Evolutionary conservation across 92 coral and sea anemone genomes (phyloP).

Genomic region (Siderastrea siderea): DNA sequence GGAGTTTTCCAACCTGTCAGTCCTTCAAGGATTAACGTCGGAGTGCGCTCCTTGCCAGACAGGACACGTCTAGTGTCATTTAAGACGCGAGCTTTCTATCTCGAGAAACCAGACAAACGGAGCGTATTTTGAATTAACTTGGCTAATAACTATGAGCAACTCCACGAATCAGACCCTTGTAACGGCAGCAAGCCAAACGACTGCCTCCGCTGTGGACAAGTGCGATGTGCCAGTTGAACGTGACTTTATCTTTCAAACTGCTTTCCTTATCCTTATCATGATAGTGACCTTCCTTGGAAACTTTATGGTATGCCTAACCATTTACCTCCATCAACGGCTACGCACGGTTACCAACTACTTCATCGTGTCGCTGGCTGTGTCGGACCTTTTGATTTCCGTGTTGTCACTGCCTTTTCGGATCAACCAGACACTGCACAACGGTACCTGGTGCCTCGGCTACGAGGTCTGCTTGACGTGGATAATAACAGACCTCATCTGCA

Average conservation of each 20-base stretch:
- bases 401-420: conserved; percentile 84
- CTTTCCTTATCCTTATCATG: conserved; percentile 76
- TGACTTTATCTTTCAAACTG: conserved; percentile 71
- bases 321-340: conserved; percentile 81
- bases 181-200: not conserved
- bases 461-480: conserved; percentile 78
- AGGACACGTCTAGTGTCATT: not conserved
- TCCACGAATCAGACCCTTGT: not conserved
- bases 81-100: not conserved
- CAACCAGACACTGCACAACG: conserved; percentile 83
- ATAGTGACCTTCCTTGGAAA: conserved; percentile 87
- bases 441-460: conserved; percentile 74
- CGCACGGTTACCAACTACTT: conserved; percentile 93
- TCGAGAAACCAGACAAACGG: not conserved
- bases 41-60: not conserved
- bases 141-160: conserved; percentile 18
- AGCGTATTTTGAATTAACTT: not conserved
- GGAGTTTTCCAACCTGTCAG: not conserved
- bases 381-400: conserved; percentile 81
- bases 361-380: conserved; percentile 91
- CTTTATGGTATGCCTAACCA: conserved; percentile 79
- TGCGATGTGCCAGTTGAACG: conserved; percentile 54
- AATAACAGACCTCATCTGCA: conserved; percentile 78
- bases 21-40: not conserved
- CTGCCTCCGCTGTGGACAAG: not conserved